Evolutionary conservation across 2,797 vertebrate genomes (phyloP).

Genomic region (Sebastes flavidus): DNA sequence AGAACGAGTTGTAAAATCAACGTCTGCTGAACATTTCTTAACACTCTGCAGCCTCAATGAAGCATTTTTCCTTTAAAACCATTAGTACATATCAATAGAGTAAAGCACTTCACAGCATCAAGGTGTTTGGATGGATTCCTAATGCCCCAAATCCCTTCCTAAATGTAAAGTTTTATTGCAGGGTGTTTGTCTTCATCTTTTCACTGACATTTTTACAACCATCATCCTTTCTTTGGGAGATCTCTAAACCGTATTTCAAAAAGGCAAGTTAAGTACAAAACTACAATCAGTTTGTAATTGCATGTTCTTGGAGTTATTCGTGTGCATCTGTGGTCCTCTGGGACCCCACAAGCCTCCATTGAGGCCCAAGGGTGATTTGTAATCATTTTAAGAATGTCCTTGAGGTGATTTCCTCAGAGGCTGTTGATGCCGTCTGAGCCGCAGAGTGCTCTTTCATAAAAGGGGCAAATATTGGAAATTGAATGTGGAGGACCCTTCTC

Average conservation of each 20-base stretch:
- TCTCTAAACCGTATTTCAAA: neutral
- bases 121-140: neutral
- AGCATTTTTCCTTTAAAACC: neutral
- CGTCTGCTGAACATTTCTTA: neutral
- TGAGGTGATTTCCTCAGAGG: conserved; percentile 63
- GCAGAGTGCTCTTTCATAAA: conserved; percentile 56
- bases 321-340: neutral
- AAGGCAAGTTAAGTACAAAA: neutral
- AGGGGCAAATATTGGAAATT: conserved; percentile 65
- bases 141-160: neutral
- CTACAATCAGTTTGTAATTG: neutral
- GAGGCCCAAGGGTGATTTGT: conserved; percentile 59
- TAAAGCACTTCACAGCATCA: neutral
- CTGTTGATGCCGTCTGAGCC: conserved; percentile 42
- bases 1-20: neutral
- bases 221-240: neutral
- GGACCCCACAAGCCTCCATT: neutral
- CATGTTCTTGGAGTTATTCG: neutral
- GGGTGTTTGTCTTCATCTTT: neutral
- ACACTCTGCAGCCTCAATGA: neutral
- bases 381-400: conserved; percentile 76
- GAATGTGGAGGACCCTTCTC: conserved; percentile 65
- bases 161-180: conserved; percentile 8
- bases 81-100: neutral
- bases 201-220: conserved; percentile 9